phyloP scores from a whole-genome alignment of 2,888 invertebrate genomes.

The Camponotus fellah region DNA sequence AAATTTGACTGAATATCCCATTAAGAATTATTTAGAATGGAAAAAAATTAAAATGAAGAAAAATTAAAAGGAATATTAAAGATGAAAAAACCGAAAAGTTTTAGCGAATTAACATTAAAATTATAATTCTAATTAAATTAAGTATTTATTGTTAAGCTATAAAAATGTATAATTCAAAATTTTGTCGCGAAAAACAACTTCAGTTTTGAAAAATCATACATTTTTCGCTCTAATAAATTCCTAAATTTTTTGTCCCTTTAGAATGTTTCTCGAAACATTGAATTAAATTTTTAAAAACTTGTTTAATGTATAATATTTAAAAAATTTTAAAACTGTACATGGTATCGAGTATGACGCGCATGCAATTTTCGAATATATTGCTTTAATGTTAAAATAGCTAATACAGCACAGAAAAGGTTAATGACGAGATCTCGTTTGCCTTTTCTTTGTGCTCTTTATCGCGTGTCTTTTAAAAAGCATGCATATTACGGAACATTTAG shows the following conservation, averaged over 20 bases:
- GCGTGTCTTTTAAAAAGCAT: neutral
- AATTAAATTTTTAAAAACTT: neutral
- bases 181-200: neutral
- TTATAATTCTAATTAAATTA: neutral
- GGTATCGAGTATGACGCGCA: neutral
- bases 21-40: neutral
- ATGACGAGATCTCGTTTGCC: neutral
- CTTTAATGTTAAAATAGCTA: constrained; percentile 1
- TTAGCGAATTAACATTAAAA: neutral
- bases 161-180: neutral
- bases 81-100: neutral
- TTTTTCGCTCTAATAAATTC: neutral
- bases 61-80: neutral
- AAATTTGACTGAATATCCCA: neutral
- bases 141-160: neutral
- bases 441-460: constrained; percentile 24
- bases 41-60: too few species aligned
- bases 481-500: neutral
- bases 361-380: neutral
- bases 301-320: neutral
- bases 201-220: neutral
- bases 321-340: neutral
- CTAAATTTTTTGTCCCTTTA: neutral
- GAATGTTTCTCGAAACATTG: neutral
- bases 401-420: constrained; percentile 1